Evolutionary conservation across 1,140 invertebrate genomes (phyloP).

Genomic region (Drosophila nebulosa): DNA sequence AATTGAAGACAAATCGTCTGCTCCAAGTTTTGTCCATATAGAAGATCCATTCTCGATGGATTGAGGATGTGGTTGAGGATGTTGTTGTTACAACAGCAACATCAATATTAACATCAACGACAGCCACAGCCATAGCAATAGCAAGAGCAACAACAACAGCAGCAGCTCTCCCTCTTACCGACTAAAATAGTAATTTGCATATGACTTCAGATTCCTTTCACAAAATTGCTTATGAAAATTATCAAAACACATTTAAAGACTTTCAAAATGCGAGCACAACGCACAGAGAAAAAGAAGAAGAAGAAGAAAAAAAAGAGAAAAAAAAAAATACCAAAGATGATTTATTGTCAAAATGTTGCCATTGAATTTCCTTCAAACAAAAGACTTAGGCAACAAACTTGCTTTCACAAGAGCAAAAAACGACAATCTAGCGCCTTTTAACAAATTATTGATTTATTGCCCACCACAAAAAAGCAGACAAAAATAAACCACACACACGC

Average conservation of each 20-base stretch:
- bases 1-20: neutral
- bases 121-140: neutral
- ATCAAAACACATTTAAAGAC: conserved; percentile 46
- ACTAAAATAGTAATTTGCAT: conserved; percentile 62
- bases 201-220: conserved; percentile 71
- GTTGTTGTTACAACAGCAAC: neutral
- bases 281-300: conserved; percentile 28
- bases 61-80: neutral
- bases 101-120: conserved; percentile 3
- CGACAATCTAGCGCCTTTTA: conserved; percentile 49
- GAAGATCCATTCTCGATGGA: neutral
- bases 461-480: conserved; percentile 1
- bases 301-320: neutral
- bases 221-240: conserved; percentile 24
- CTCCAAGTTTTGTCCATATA: neutral
- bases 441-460: conserved; percentile 74
- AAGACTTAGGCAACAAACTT: conserved; percentile 79
- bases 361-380: conserved; percentile 65
- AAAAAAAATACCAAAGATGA: conserved; percentile 45
- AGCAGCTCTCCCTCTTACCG: conserved; percentile 19
- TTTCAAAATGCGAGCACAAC: conserved; percentile 71
- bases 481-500: conserved; percentile 43
- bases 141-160: neutral
- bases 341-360: conserved; percentile 13
- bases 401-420: conserved; percentile 63